phyloP scores from a whole-genome alignment of 2,797 vertebrate genomes.

The Tamandua tetradactyla region DNA sequence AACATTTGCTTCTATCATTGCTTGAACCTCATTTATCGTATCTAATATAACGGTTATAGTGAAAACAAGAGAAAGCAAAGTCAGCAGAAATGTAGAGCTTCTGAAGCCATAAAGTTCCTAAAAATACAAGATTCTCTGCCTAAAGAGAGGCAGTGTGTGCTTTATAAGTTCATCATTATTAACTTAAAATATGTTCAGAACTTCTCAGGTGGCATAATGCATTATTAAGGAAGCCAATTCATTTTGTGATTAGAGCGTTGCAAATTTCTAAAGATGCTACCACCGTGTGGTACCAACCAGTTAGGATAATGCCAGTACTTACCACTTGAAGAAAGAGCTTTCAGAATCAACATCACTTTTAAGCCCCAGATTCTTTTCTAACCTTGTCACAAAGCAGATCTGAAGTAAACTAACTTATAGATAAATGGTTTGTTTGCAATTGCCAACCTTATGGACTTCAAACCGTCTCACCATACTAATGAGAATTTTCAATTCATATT shows the following conservation, averaged over 20 bases:
- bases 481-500: neutral
- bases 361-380: slow-evolving; percentile 46
- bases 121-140: slow-evolving; percentile 42
- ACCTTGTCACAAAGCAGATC: slow-evolving; percentile 36
- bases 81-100: neutral
- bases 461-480: slow-evolving; percentile 9
- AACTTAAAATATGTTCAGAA: slow-evolving; percentile 31
- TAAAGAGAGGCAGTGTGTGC: neutral
- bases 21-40: neutral
- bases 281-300: slow-evolving; percentile 43
- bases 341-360: slow-evolving; percentile 25
- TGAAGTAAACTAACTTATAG: slow-evolving; percentile 29
- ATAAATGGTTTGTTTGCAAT: slow-evolving; percentile 7
- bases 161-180: slow-evolving; percentile 16
- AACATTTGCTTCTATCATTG: neutral
- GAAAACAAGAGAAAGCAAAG: slow-evolving; percentile 9
- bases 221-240: slow-evolving; percentile 21
- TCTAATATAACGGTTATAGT: slow-evolving; percentile 11
- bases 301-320: slow-evolving; percentile 67
- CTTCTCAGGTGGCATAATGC: neutral
- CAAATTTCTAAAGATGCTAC: neutral
- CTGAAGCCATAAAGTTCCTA: neutral
- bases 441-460: neutral
- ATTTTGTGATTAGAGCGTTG: slow-evolving; percentile 44
- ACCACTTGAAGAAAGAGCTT: slow-evolving; percentile 66